Percentiles rank a stretch among this genome's conserved stretches.
These are phyloP conservation scores for Ophion obscuratus DNA, from an alignment of 2,888 invertebrate genomes.

Conservation along the genomic window DNA sequence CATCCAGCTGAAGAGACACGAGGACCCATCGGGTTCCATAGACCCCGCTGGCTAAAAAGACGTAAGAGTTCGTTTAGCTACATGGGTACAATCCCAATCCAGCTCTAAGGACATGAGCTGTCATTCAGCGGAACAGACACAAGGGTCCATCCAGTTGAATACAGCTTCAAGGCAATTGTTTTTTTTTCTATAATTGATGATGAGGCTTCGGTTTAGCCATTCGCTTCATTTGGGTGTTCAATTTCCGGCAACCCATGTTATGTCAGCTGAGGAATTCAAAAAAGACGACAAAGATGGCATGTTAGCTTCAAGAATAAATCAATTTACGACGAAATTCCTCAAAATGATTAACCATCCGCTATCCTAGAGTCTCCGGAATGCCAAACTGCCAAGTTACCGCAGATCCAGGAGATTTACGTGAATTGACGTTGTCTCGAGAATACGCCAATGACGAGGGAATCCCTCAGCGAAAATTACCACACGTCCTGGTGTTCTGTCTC, in stretches of 20 bases:
- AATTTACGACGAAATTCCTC: background rate
- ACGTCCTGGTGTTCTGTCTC: background rate
- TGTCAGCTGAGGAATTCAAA: background rate
- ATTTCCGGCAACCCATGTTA: background rate
- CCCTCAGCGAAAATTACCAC: constrained; percentile 29
- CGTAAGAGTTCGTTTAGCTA: background rate
- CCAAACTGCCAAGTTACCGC: background rate
- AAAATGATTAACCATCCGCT: background rate
- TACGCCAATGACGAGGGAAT: constrained; percentile 26
- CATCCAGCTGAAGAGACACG: background rate
- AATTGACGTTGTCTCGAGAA: constrained; percentile 24
- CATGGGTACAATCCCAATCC: background rate
- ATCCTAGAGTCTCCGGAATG: background rate
- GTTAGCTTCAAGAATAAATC: background rate
- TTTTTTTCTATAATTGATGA: background rate
- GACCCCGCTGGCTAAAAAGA: background rate
- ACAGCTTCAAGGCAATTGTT: background rate
- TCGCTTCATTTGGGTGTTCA: background rate
- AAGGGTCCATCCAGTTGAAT: background rate
- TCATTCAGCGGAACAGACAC: background rate
- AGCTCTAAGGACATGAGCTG: background rate
- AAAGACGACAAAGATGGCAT: background rate
- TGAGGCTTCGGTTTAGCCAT: background rate
- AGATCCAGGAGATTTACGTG: constrained; percentile 8
- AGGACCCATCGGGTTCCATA: background rate